Percentiles rank a stretch among this genome's conserved stretches.
These are phyloP conservation scores for Drosophila tsacasi DNA, from an alignment of 1,140 invertebrate species.

Conservation along the genomic window DNA sequence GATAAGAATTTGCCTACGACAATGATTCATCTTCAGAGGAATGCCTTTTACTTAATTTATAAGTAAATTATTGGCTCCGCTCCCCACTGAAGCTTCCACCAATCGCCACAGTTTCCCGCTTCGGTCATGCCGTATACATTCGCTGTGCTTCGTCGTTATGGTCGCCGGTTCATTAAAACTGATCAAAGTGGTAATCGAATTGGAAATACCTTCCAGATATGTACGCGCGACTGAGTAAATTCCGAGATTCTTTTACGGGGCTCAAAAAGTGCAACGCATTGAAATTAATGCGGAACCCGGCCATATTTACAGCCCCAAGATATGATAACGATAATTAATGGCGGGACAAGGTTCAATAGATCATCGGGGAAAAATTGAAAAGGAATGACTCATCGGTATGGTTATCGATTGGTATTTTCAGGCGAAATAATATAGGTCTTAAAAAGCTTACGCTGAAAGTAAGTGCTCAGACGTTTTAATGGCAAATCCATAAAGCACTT, in stretches of 20 bases:
- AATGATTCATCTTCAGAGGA: neutral
- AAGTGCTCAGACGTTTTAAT: constrained; percentile 13
- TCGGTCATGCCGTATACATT: constrained; percentile 40
- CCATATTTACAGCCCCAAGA: constrained; percentile 12
- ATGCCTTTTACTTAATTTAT: constrained; percentile 11
- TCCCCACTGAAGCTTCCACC: constrained; percentile 25
- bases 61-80: constrained; percentile 22
- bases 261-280: constrained; percentile 8
- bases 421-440: constrained; percentile 10
- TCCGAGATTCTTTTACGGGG: constrained; percentile 7
- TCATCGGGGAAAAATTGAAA: constrained; percentile 1
- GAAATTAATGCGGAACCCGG: neutral
- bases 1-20: neutral
- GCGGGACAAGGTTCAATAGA: constrained; percentile 19
- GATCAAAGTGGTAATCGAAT: constrained; percentile 55
- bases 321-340: constrained; percentile 38
- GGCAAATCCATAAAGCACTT: constrained; percentile 29
- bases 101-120: constrained; percentile 54
- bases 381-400: constrained; percentile 9
- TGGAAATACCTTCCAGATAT: constrained; percentile 45
- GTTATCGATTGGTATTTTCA: constrained; percentile 3
- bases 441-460: neutral
- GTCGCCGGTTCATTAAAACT: constrained; percentile 41
- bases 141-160: constrained; percentile 39
- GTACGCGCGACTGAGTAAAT: constrained; percentile 6